Evolutionary conservation across 2,888 invertebrate genomes (phyloP), one percentile per base, ranked within the genome.

Genomic region (Drosophila flavopinicola): DNA sequence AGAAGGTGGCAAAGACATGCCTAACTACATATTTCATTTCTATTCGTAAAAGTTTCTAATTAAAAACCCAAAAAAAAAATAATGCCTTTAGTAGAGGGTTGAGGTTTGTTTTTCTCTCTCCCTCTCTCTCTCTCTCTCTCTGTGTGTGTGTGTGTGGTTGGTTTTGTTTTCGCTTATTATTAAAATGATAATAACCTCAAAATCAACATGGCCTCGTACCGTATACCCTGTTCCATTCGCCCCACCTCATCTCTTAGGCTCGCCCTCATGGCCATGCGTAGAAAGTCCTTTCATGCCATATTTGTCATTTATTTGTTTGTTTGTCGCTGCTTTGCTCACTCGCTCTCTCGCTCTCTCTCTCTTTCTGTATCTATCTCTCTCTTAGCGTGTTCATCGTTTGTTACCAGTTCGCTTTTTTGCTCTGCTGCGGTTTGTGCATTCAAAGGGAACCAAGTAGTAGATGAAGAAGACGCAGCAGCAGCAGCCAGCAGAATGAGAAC

Each of bases 291-390:
- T 82, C 59, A 82, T 75, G 75, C 61, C 75, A 85, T 74, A 83
- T 85, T 82, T 85, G 79, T 75, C 79, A 85, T 85, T 82, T 85
- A 72, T 82, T 85, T 79, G 75, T 82, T 82, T 82, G 85, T 66
- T 72, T 56, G 66, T 29, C 63, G 51, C 33, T 37, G 29, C 24
- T 13, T 9, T 3, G 27, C 42, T 15, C 29, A 2, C 27, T 30
- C 25, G n/a, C 33, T 10, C 11, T 32, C 42, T 25, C 25, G 2
- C 38, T 13, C 35, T 10, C 24, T 6, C 27, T 6, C 51, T 29
- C 32, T n/a, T 5, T 33, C 10, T 24, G 4, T 51, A 6, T 7
- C 6, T 7, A 30, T 24, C 23, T 10, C 15, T 35, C 35, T 32
- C 20, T 9, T 23, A 15, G 30, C 47, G 20, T 52, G 32, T 44